Base-by-base conservation (phyloP, 2,113 vertebrate species). In the Struthidea cinerea region DNA sequence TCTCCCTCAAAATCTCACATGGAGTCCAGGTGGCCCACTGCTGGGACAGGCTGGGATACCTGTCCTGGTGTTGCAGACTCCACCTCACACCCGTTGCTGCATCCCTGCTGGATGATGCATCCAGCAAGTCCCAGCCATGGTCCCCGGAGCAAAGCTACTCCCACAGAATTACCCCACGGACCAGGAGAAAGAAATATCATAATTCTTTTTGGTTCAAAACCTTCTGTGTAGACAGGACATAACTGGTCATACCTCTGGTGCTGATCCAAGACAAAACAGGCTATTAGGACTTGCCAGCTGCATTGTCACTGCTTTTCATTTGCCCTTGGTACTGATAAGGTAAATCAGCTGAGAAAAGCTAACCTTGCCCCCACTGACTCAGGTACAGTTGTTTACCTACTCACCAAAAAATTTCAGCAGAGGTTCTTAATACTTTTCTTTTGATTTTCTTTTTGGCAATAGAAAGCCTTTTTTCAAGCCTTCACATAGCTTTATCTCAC, bases 41-140 rank as follows among this genome's bases (percentile, higher is more conserved):
- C n/a, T 81, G 17, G 24, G 6, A 41, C 68, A 46, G 21, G 24
- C 27, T 73, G 44, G 18, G 39, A 28, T 11, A 42, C 10, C 55
- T 8, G 4, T 23, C n/a, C 26, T 11, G 2, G 1, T 2, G 2
- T 10, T 60, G 22, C 28, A 55, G 30, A 16, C 23, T 32, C 14
- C 22, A 63, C 30, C 47, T 61, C 55, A 23, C 19, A 39, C 27
- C 33, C 28, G 7, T 24, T 10, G 11, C 83, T 71, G 22, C 35
- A 39, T 24, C 26, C 16, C 28, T 41, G 55, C 53, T 63, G 23
- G 27, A 8, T 24, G 41, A 12, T 24, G 68, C 59, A 81, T 13
- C 41, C 65, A 32, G 13, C 24, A 69, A 39, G 16, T 63, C 17
- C 16, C n/a, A 57, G 27, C 11, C 16, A 32, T 2, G 13, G 16